Base-by-base conservation (phyloP, 2,888 invertebrate species). In the Lepas anatifera region DNA sequence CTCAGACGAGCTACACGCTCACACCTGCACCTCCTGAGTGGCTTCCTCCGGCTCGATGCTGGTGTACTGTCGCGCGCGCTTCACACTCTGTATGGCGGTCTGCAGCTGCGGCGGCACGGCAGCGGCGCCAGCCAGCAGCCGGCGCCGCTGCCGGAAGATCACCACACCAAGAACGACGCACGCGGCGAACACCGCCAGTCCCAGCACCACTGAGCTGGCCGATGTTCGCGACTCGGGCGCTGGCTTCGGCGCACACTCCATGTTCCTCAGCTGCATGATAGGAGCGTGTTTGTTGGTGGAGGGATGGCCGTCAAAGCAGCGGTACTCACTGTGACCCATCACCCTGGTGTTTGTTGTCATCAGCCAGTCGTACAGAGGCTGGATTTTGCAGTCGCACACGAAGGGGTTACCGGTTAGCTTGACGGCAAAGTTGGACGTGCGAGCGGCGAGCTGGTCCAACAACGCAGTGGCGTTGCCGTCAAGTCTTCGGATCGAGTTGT, bases 301-400 rank as follows among this genome's bases (percentile, higher is more conserved):
- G 13, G 58, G 58, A 7, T 22, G 29, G 8, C 58, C 58, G 32
- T 58, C 58, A 32, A 58, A 58, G 58, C 58, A 58, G 32, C 29
- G 58, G 58, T 58, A 58, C 18, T 2, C 1, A 1, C 18, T 32
- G 18, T 8, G 29, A 32, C 18, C 29, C 32, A 58, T 81, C 16
- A 89, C 82, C 1, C 79, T 80, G 0, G 88, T 85, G 68, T 83
- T 83, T 0, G 88, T 88, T 32, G 77, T 81, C 35, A 81, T 81
- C 73, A 89, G 78, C 89, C 89, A 89, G 67, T 81, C 79, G 71
- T 85, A 83, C 68, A 89, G 84, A 11, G 83, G 81, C 73, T 83
- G 83, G 37, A 87, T 80, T 63, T 77, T 71, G 71, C 79, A 79
- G 73, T 87, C 86, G 76, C 89, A 89, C 25, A 82, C 80, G 68